These are phyloP conservation scores for Acanthopagrus latus DNA, from an alignment of 2,797 vertebrate genomes.

Conservation along the genomic window DNA sequence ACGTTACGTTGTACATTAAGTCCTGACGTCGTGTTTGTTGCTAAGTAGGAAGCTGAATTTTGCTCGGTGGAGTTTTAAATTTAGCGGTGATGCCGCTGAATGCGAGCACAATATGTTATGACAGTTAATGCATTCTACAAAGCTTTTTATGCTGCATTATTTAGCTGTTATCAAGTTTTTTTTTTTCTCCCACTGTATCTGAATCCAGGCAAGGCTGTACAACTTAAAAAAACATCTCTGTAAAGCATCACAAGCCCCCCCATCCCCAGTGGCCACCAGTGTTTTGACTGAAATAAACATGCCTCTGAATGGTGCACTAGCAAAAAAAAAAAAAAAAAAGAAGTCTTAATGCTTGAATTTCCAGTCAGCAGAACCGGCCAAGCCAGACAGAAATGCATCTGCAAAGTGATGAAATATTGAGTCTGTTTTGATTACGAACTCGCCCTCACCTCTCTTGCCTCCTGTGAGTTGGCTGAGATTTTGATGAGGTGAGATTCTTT, in stretches of 20 bases:
- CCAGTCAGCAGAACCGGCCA: conserved; percentile 57
- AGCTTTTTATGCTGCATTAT: conserved; percentile 58
- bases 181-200: conserved; percentile 9
- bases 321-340: conserved; percentile 14
- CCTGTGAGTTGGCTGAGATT: conserved; percentile 66
- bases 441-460: conserved; percentile 64
- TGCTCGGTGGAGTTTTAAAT: conserved; percentile 35
- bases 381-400: conserved; percentile 61
- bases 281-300: conserved; percentile 63
- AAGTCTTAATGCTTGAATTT: conserved; percentile 47
- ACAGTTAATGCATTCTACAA: conserved; percentile 46
- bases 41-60: conserved; percentile 18
- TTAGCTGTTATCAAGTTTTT: conserved; percentile 48
- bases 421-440: conserved; percentile 73
- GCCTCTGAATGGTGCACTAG: conserved; percentile 49
- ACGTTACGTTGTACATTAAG: neutral
- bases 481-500: conserved; percentile 63
- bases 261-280: conserved; percentile 38
- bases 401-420: conserved; percentile 72
- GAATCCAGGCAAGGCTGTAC: conserved; percentile 25
- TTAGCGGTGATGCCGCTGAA: conserved; percentile 18
- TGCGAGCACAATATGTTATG: conserved; percentile 43
- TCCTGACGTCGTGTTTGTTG: conserved; percentile 14
- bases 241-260: conserved; percentile 46
- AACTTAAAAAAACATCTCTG: conserved; percentile 56